Conservation (phyloP, 2,113 vertebrate species). For the Chrysemys picta region DNA sequence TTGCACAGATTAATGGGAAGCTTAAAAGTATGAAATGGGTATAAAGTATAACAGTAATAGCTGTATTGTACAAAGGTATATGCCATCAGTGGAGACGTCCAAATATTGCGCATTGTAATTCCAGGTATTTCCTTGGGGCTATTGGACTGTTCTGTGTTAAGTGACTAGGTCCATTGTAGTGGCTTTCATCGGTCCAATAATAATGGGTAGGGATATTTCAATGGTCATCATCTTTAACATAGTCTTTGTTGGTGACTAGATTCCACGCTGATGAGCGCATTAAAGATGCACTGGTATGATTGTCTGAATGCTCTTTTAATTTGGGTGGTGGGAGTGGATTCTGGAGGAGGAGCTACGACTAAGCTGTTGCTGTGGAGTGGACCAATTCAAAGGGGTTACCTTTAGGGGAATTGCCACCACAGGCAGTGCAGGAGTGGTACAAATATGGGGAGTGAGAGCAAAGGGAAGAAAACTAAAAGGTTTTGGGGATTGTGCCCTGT, state of each 20-base stretch:
- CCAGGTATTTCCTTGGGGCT: background rate
- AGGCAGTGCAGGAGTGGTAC: background rate
- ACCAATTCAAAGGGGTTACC: background rate
- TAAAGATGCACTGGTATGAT: background rate
- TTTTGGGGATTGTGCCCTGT: background rate
- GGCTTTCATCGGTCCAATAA: background rate
- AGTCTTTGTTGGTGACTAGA: background rate
- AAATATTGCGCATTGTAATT: background rate
- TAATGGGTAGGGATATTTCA: background rate
- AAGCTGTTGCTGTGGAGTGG: background rate
- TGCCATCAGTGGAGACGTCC: background rate
- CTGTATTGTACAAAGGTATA: background rate
- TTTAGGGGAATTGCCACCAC: background rate
- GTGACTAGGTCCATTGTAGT: background rate
- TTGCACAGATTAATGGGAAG: background rate
- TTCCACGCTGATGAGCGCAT: background rate
- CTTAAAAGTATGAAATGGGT: background rate
- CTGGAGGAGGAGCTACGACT: background rate
- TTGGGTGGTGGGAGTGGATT: background rate
- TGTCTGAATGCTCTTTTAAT: background rate
- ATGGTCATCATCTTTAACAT: background rate
- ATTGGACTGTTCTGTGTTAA: slow-evolving; percentile 12
- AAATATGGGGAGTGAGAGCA: too few relatives aligned
- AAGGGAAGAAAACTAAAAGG: background rate
- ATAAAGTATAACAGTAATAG: slow-evolving; percentile 29